These are phyloP conservation scores for Mus spicilegus DNA, from an alignment of 2,113 vertebrate species.

Conservation along the genomic window DNA sequence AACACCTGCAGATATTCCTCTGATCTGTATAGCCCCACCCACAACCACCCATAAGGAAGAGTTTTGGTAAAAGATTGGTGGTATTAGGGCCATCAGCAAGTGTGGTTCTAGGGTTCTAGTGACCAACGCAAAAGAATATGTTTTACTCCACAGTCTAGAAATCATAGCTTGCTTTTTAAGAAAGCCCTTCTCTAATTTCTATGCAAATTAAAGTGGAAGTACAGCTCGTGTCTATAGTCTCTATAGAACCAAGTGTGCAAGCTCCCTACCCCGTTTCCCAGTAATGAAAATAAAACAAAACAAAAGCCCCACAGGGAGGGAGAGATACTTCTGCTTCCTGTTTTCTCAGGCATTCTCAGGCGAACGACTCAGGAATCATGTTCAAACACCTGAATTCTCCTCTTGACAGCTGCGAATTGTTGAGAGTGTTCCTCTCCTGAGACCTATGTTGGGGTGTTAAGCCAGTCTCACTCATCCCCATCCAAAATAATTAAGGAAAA, in stretches of 20 bases:
- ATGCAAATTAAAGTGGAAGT: background rate
- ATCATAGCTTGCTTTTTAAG: background rate
- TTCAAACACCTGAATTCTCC: background rate
- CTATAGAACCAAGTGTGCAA: background rate
- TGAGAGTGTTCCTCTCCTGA: background rate
- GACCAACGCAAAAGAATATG: background rate
- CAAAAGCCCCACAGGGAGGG: background rate
- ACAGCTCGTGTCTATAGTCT: background rate
- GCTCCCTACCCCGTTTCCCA: background rate
- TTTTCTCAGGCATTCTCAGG: background rate
- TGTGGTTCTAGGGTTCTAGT: background rate
- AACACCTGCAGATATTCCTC: no score
- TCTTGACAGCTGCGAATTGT: conserved; percentile 44
- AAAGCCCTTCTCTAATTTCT: background rate
- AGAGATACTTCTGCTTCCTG: background rate
- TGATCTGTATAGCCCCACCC: no score
- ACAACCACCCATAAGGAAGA: no score
- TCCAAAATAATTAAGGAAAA: conserved; percentile 52
- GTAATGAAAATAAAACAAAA: background rate
- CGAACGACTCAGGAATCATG: background rate
- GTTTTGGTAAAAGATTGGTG: no score
- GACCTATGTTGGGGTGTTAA: background rate
- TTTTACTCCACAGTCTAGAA: background rate
- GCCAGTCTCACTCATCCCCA: conserved; percentile 18
- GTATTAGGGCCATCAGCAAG: background rate